phyloP scores from a whole-genome alignment of 2,113 vertebrate genomes.

The human region GRCh38 chr20:62454001-62454500 shows the following conservation, averaged over 20 bases:
- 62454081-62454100: constrained; percentile 51
- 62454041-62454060: constrained; percentile 61
- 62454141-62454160: constrained; percentile 79
- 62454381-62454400: neutral
- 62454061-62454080: constrained; percentile 64
- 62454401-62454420: neutral
- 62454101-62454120: constrained; percentile 83
- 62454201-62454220: neutral
- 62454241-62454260: neutral
- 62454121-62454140: constrained; percentile 73
- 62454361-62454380: rapidly evolving
- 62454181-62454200: constrained; percentile 79
- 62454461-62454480: rapidly evolving
- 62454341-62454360: rapidly evolving
- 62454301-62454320: no score
- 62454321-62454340: neutral
- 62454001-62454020: constrained; percentile 62
- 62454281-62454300: neutral
- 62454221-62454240: neutral
- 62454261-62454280: neutral
- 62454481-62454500: no score
- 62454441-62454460: neutral
- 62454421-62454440: neutral
- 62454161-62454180: constrained; percentile 84
- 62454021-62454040: constrained; percentile 42